These are phyloP conservation scores for Dreissena polymorpha DNA, from an alignment of 1,140 invertebrate species.

Conservation along the genomic window DNA sequence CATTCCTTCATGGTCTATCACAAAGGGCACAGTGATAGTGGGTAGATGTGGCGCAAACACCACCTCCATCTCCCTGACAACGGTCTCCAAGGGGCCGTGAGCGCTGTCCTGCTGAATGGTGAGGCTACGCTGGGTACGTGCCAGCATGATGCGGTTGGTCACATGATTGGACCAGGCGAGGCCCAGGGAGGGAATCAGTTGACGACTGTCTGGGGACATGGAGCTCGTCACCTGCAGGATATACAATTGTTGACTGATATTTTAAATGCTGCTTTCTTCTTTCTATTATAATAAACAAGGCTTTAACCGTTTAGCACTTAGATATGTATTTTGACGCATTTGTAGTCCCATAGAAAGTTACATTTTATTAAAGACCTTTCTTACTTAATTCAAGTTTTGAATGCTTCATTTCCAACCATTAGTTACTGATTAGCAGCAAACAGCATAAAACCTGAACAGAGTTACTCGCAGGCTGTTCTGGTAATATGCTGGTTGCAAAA, in stretches of 20 bases:
- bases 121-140: slow-evolving; percentile 59
- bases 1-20: slow-evolving; percentile 75
- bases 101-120: slow-evolving; percentile 45
- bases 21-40: slow-evolving; percentile 65
- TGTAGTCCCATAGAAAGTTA: no score
- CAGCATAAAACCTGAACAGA: no score
- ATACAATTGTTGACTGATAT: background rate
- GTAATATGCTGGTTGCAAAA: no score
- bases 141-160: slow-evolving; percentile 84
- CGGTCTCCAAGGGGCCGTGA: slow-evolving; percentile 51
- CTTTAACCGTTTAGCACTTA: no score
- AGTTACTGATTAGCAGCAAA: no score
- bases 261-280: no score
- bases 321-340: no score
- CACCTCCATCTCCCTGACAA: slow-evolving; percentile 75
- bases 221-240: slow-evolving; percentile 63
- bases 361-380: no score
- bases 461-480: no score
- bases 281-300: no score
- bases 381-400: no score
- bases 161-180: slow-evolving; percentile 86
- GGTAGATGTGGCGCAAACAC: slow-evolving; percentile 80
- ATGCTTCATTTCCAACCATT: no score
- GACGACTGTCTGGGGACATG: slow-evolving; percentile 45
- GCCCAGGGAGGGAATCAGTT: slow-evolving; percentile 77